A percentile compares a stretch with the other conserved stretches of the same genome.
Conservation (phyloP, 2,888 invertebrate species). For the Nematopogon swammerdamellus region DNA sequence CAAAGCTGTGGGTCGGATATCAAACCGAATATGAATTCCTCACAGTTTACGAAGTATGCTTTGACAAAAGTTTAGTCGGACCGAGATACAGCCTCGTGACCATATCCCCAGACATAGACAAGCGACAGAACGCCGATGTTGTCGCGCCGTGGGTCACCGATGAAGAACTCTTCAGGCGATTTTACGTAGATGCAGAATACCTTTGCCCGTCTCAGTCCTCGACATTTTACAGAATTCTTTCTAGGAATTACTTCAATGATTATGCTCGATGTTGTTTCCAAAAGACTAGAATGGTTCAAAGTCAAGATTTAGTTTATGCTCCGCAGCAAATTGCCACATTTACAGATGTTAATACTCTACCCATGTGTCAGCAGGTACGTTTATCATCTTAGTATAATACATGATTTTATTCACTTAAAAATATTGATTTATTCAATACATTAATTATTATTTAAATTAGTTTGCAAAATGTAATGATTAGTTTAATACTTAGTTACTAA, state of each 20-base stretch:
- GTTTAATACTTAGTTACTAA: too few species aligned
- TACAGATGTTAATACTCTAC: not conserved
- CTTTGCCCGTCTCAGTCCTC: not conserved
- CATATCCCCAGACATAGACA: not conserved
- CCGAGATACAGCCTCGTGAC: not conserved
- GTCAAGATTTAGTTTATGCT: not conserved
- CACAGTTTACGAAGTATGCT: not conserved
- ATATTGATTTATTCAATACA: too few species aligned
- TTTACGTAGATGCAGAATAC: not conserved
- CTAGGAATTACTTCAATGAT: not conserved
- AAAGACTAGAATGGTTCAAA: not conserved
- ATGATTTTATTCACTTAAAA: too few species aligned
- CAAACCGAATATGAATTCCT: not conserved
- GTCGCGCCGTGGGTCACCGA: not conserved
- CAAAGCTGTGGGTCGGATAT: not conserved
- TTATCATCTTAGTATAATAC: too few species aligned
- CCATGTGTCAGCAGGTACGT: not conserved
- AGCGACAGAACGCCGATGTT: not conserved
- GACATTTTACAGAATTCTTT: not conserved
- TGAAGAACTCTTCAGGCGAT: not conserved
- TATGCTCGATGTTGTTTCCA: not conserved
- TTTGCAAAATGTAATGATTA: too few species aligned
- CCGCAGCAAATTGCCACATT: not conserved
- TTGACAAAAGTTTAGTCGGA: not conserved
- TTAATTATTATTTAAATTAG: too few species aligned